These are phyloP conservation scores for Nemoura dubitans DNA, from an alignment of 2,888 invertebrate species.

Conservation along the genomic window DNA sequence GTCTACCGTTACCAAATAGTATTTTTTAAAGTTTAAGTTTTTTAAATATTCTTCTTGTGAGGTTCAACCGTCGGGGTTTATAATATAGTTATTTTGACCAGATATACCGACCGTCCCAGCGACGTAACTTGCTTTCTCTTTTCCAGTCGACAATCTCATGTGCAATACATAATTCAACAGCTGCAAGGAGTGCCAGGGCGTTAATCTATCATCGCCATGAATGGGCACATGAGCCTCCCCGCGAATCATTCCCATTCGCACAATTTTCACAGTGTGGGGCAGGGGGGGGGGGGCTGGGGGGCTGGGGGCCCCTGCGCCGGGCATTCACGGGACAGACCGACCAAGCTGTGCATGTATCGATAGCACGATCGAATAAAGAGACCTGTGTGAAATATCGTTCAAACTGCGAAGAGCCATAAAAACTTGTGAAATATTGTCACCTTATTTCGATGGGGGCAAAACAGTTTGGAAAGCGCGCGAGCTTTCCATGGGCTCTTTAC, in stretches of 20 bases:
- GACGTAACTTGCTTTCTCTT: not conserved
- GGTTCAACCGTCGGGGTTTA: not conserved
- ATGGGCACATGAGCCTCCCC: not conserved
- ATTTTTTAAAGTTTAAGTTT: not conserved
- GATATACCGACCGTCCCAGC: no score
- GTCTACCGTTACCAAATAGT: not conserved
- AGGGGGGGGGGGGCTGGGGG: no score
- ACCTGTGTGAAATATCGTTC: not conserved
- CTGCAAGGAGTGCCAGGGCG: not conserved
- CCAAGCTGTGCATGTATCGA: conserved; percentile 3
- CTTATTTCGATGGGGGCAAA: not conserved
- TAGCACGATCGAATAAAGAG: not conserved
- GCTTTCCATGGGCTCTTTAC: not conserved
- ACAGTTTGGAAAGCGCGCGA: not conserved
- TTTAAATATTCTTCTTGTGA: not conserved
- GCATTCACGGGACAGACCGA: not conserved
- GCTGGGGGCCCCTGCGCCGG: not conserved
- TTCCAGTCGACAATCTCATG: not conserved
- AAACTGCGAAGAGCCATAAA: not conserved
- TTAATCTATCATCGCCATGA: not conserved
- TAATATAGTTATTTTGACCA: not conserved
- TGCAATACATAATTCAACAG: not conserved
- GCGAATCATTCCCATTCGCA: not conserved
- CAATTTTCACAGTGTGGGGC: not conserved
- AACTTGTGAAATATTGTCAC: conserved; percentile 12